Evolutionary conservation across 2,888 invertebrate species (phyloP), one percentile per base, ranked within the genome.

Genomic region (Caenorhabditis drosophilae): DNA sequence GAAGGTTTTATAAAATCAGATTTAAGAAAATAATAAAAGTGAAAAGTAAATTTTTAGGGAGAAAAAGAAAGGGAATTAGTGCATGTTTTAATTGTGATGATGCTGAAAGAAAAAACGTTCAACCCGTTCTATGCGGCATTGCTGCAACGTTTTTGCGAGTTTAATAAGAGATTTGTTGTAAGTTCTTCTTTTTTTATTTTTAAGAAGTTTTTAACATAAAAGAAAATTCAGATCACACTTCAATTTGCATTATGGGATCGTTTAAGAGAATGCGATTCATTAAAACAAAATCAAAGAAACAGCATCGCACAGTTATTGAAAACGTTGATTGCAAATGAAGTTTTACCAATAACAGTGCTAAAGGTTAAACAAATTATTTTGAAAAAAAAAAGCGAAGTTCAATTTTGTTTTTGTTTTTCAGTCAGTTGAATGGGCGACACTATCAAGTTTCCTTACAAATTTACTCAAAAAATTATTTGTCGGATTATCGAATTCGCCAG

Each of bases 201-300:
- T 20, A 22, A 26, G 6, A 26, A 26, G 23, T 16, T 3, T 25
- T 9, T 26, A 46, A 23, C 9, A 12, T 12, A 6, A 4, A 4
- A 3, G 7, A 2, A 18, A 16, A 84, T 86, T 18, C 85, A 93
- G 90, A 88, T 94, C 79, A 90, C 91, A 0, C 89, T 92, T 60
- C 93, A 95, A 84, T 95, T 89, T 84, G 88, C 90, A 0, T 84
- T 92, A 7, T 96, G 95, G 95, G 95, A 96, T 84, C 91, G 91
- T 82, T 88, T 95, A 22, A 92, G 92, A 83, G 90, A 90, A 35
- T 84, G 95, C 38, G 88, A 89, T 12, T 86, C 87, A 2, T 87
- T 90, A 48, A 87, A 88, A 0, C 87, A 88, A 50, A 50, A 49
- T 34, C 56, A 67, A 18, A 16, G 67, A 23, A 44, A 44, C 4